Evolutionary conservation across 2,113 vertebrate species (phyloP), one percentile per base, ranked within the genome.

Genomic region (Vidua macroura): DNA sequence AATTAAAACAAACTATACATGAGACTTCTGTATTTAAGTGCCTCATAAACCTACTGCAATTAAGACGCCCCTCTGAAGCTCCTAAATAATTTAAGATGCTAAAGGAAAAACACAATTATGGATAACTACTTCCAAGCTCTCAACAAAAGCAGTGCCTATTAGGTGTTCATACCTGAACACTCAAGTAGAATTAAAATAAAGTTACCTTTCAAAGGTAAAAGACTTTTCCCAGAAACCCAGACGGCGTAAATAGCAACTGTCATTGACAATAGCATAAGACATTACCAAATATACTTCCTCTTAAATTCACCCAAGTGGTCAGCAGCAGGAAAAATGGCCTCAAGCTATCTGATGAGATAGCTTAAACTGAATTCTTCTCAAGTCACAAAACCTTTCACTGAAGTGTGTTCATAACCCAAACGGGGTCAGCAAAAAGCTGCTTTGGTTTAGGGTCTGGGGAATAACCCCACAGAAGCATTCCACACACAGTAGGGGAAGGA

Each of bases 21-120:
- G 5, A 83, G 83, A 87, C 64, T 91, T 92, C 43, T 79, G 92
- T 95, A 88, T 89, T 93, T 63, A 60, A 93, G 85, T 87, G 84
- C 85, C 58, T 94, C 76, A 55, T 46, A 86, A 93, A 60, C 18
- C 35, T 82, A 46, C 0, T 58, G 83, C 66, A 91, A 92, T 51
- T 82, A 67, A 85, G 49, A 80, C 0, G 3, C 13, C 22, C 39
- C 60, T 79, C 19, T 64, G 31, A 92, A 93, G 43, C 15, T 56
- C 78, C 46, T 91, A 62, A 92, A 94, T 78, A 74, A 81, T 68
- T 82, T 52, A 94, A 66, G 58, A 48, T 44, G 22, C 41, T 59
- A 60, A 64, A 78, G 13, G 6, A 60, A 79, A 64, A 90, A 56
- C 12, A 62, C 35, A 70, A 48, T 4, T 5, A 53, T 11, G 11